Evolutionary conservation across 2,113 vertebrate species (phyloP).

Genomic region (Coptodon rendalli): DNA sequence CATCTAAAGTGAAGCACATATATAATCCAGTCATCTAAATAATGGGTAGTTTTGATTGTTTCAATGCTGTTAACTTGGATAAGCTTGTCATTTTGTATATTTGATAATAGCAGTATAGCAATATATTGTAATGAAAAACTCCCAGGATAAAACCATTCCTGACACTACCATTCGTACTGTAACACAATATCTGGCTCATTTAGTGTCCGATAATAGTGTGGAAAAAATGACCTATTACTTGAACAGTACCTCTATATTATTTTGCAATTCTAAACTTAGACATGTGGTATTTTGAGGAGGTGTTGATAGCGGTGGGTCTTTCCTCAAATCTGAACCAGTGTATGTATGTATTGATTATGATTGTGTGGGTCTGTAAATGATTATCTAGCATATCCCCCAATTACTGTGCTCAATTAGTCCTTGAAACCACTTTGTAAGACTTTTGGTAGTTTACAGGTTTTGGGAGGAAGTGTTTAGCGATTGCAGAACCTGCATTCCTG

Average conservation of each 20-base stretch:
- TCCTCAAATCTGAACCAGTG: not conserved
- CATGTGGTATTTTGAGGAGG: not conserved
- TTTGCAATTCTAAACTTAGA: not conserved
- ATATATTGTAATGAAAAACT: not conserved
- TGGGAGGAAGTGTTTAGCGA: slow-evolving; percentile 21
- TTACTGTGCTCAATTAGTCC: slow-evolving; percentile 46
- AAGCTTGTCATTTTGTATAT: not conserved
- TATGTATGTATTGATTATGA: not conserved
- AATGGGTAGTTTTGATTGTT: not conserved
- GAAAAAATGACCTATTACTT: not conserved
- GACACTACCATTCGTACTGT: not conserved
- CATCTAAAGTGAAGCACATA: not conserved
- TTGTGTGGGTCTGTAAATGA: not conserved
- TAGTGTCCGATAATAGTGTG: not conserved
- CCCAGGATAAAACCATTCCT: not conserved
- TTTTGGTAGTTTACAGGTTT: slow-evolving; percentile 24
- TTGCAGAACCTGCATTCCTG: slow-evolving; percentile 53
- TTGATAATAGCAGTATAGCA: not conserved
- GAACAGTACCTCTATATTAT: not conserved
- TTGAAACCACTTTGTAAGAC: slow-evolving; percentile 43
- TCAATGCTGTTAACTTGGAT: not conserved
- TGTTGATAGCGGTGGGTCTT: not conserved
- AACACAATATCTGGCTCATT: not conserved
- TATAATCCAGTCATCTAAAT: not conserved
- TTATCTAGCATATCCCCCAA: not conserved